These are phyloP conservation scores for Catostomus latipinnis DNA, from an alignment of 2,797 vertebrate species.

Conservation along the genomic window DNA sequence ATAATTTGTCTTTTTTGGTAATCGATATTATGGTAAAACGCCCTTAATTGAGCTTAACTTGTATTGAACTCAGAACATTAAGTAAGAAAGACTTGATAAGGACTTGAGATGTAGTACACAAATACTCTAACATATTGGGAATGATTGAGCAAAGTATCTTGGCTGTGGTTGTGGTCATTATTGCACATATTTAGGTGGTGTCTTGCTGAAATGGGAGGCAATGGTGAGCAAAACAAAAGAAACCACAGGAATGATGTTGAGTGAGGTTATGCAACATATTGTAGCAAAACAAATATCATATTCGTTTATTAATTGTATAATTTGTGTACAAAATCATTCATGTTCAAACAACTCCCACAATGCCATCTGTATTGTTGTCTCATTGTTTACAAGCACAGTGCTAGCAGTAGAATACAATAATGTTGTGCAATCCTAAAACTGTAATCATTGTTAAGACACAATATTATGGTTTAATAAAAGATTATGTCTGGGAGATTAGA, in stretches of 20 bases:
- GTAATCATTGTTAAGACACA: slow-evolving; percentile 5
- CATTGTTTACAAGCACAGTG: background rate
- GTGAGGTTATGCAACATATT: background rate
- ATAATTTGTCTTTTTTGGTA: too few species aligned
- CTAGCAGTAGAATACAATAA: too few species aligned
- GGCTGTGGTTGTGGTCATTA: slow-evolving; percentile 10
- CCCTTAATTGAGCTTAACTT: too few species aligned
- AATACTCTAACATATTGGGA: background rate
- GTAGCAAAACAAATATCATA: slow-evolving; percentile 10
- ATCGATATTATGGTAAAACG: too few species aligned
- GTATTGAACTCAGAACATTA: too few species aligned
- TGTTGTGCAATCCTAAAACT: background rate
- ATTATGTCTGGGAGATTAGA: background rate
- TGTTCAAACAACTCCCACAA: background rate
- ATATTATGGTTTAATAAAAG: background rate
- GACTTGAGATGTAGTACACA: background rate
- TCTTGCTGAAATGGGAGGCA: slow-evolving; percentile 17
- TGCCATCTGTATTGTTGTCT: background rate
- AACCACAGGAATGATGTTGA: slow-evolving; percentile 27
- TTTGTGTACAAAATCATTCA: slow-evolving; percentile 15
- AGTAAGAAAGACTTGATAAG: too few species aligned
- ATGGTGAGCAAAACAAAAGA: slow-evolving; percentile 27
- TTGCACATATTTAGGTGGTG: slow-evolving; percentile 19
- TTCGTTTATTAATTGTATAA: slow-evolving; percentile 9
- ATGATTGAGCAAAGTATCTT: slow-evolving; percentile 11